Conservation (phyloP, 1,140 invertebrate genomes). For the Drosophila yakuba region DNA sequence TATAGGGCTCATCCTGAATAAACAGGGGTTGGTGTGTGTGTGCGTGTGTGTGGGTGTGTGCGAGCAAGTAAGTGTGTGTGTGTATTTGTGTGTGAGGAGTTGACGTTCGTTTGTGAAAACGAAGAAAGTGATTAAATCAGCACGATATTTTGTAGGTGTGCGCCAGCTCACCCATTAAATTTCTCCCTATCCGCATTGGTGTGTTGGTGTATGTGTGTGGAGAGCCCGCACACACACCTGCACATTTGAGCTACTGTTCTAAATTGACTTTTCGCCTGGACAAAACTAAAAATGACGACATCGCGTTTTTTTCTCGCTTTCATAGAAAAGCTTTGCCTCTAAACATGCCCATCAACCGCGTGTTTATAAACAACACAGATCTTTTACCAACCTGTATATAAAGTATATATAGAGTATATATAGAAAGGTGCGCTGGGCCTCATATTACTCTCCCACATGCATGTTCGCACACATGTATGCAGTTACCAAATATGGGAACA, state of each 20-base stretch:
- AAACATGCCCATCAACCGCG: conserved; percentile 45
- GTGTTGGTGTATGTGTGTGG: conserved; percentile 20
- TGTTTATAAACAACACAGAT: conserved; percentile 58
- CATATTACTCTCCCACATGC: conserved; percentile 41
- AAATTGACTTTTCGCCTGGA: conserved; percentile 80
- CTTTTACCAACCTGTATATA: conserved; percentile 23
- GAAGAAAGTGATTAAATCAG: conserved; percentile 83
- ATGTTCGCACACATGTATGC: conserved; percentile 33
- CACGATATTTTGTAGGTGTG: conserved; percentile 83
- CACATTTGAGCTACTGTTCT: conserved; percentile 50
- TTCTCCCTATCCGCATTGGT: conserved; percentile 31
- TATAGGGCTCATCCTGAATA: conserved; percentile 68
- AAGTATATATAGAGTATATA: conserved; percentile 10
- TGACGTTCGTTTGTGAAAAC: conserved; percentile 75
- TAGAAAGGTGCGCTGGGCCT: conserved; percentile 51
- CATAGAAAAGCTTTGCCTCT: conserved; percentile 40
- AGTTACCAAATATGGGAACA: conserved; percentile 34
- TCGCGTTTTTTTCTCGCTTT: conserved; percentile 50
- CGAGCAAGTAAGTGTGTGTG: conserved; percentile 4
- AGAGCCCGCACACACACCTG: conserved; percentile 4
- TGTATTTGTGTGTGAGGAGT: conserved; percentile 35
- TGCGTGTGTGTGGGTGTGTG: too few species aligned
- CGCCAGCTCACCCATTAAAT: conserved; percentile 75
- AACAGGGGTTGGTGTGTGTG: conserved; percentile 55
- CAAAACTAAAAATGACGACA: conserved; percentile 80